Conservation (phyloP, 2,113 vertebrate genomes). For the Enhydra lutris region DNA sequence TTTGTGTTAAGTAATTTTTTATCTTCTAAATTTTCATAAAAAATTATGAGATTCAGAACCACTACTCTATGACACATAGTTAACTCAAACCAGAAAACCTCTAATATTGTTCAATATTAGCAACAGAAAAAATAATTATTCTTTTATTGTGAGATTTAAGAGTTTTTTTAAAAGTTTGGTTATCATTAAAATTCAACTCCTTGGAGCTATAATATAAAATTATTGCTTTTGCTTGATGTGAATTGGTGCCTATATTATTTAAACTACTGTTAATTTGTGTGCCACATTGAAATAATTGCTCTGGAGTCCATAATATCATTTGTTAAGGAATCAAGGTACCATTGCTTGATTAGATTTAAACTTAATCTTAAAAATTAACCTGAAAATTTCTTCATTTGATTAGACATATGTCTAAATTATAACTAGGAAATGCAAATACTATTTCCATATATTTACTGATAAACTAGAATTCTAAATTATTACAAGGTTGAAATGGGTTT, state of each 20-base stretch:
- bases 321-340: conserved; percentile 43
- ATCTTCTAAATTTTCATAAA: not conserved
- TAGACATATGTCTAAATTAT: not conserved
- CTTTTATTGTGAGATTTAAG: conserved; percentile 2
- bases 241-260: conserved; percentile 54
- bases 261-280: conserved; percentile 51
- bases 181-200: conserved; percentile 58
- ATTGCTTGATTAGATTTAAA: conserved; percentile 42
- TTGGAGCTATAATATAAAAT: conserved; percentile 44
- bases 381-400: not conserved
- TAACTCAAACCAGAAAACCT: not conserved
- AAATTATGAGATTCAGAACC: not conserved
- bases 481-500: not conserved
- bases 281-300: conserved; percentile 53
- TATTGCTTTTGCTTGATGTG: conserved; percentile 44
- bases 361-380: conserved; percentile 23
- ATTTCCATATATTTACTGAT: not conserved
- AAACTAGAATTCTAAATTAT: not conserved
- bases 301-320: conserved; percentile 43
- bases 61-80: not conserved
- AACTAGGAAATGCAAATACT: not conserved
- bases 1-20: not conserved
- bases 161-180: conserved; percentile 50
- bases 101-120: not conserved
- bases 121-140: not conserved